Percentiles rank a stretch among this genome's conserved stretches.
Conservation (phyloP, 2,797 vertebrate genomes). For the Myotis pilosus region DNA sequence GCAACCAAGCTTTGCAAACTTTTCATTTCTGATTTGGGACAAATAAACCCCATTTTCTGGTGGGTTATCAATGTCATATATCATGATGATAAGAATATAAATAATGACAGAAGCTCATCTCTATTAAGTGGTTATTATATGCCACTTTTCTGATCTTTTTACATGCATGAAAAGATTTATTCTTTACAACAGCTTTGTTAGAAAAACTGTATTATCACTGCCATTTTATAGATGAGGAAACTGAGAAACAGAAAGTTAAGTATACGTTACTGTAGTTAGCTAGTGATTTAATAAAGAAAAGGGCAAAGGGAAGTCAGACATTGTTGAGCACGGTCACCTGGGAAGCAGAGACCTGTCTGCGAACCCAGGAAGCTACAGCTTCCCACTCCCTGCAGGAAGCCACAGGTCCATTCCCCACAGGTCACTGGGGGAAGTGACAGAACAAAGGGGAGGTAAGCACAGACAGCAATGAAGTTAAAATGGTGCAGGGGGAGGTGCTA, state of each 20-base stretch:
- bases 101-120: not conserved
- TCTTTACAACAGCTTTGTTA: not conserved
- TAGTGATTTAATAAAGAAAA: not conserved
- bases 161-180: not conserved
- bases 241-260: not conserved
- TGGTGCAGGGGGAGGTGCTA: not conserved
- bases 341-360: not conserved
- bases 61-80: not conserved
- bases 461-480: not conserved
- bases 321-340: not conserved
- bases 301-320: not conserved
- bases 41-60: not conserved
- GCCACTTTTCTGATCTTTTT: not conserved
- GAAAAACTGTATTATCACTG: not conserved
- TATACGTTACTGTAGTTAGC: not conserved
- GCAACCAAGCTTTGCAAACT: not conserved
- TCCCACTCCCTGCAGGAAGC: not conserved
- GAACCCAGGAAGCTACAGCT: not conserved
- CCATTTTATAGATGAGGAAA: not conserved
- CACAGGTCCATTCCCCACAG: not conserved
- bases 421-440: not conserved
- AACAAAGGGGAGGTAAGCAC: not conserved
- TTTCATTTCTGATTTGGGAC: constrained; percentile 3
- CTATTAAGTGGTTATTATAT: not conserved
- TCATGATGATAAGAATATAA: not conserved